Evolutionary conservation across 1,140 invertebrate species (phyloP).

Genomic region (Penaeus japonicus): DNA sequence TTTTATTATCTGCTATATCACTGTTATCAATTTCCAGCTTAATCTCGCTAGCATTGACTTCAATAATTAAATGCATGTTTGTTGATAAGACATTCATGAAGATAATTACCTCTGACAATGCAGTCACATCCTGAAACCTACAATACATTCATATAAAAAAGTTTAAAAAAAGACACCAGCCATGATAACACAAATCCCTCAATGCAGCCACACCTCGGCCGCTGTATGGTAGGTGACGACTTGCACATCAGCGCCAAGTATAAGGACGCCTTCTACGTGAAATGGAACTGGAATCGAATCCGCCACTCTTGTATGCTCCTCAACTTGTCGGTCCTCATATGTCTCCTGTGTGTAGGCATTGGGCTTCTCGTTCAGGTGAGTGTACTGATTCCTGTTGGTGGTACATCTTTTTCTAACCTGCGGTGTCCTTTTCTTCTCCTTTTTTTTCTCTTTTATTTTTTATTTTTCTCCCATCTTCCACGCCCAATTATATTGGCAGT

Average conservation of each 20-base stretch:
- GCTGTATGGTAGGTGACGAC: conserved; percentile 35
- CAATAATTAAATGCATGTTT: no score
- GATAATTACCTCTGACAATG: no score
- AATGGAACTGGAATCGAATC: conserved; percentile 54
- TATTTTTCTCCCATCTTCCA: no score
- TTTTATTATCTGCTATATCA: no score
- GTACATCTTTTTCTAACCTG: not conserved
- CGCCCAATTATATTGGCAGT: no score
- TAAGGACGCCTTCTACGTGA: conserved; percentile 51
- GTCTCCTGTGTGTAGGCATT: conserved; percentile 43
- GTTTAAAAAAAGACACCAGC: no score
- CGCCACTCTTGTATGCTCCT: conserved; percentile 37
- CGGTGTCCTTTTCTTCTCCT: not conserved
- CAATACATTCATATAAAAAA: no score
- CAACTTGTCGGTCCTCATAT: conserved; percentile 45
- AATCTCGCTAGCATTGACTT: no score
- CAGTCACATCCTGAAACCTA: no score
- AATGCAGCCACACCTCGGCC: conserved; percentile 9
- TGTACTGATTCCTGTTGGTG: not conserved
- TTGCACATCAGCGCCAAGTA: conserved; percentile 44
- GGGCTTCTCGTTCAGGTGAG: conserved; percentile 50
- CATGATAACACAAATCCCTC: no score
- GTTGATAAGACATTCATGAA: no score
- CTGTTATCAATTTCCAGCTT: no score
- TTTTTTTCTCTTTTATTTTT: not conserved